Conservation (phyloP, 2,113 vertebrate species). For the Nothocercus nigrocapillus region DNA sequence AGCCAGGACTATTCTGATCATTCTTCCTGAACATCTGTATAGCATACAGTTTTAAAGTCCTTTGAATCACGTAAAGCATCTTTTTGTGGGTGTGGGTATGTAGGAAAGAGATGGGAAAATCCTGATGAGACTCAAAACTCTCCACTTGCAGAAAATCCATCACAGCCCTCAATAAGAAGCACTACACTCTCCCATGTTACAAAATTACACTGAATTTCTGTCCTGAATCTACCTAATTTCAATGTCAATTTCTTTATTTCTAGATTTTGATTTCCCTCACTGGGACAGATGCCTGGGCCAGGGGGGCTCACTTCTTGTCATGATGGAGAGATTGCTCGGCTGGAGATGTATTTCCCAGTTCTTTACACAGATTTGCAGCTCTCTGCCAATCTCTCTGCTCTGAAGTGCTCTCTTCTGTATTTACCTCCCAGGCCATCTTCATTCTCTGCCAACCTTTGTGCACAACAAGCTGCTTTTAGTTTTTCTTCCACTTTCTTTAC, state of each 20-base stretch:
- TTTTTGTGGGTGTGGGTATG: accelerated
- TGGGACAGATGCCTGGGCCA: neutral
- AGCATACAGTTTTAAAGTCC: neutral
- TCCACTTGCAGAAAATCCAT: neutral
- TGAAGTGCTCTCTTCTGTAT: neutral
- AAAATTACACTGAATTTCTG: neutral
- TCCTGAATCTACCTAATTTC: neutral
- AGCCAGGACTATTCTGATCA: neutral
- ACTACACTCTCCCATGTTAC: neutral
- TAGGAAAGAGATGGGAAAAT: neutral
- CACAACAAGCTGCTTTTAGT: neutral
- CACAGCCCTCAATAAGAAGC: neutral
- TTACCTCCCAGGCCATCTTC: neutral
- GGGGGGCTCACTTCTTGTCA: neutral
- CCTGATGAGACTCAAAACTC: neutral
- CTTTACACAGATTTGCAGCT: neutral
- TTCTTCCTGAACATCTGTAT: neutral
- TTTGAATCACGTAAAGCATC: neutral
- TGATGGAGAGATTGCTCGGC: neutral
- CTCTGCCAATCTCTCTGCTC: neutral
- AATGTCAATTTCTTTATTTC: neutral
- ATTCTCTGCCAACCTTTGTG: neutral
- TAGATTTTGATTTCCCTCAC: neutral
- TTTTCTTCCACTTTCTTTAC: neutral
- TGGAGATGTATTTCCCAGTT: neutral